Evolutionary conservation across 2,113 vertebrate species (phyloP).

Genomic region (Lathamus discolor): DNA sequence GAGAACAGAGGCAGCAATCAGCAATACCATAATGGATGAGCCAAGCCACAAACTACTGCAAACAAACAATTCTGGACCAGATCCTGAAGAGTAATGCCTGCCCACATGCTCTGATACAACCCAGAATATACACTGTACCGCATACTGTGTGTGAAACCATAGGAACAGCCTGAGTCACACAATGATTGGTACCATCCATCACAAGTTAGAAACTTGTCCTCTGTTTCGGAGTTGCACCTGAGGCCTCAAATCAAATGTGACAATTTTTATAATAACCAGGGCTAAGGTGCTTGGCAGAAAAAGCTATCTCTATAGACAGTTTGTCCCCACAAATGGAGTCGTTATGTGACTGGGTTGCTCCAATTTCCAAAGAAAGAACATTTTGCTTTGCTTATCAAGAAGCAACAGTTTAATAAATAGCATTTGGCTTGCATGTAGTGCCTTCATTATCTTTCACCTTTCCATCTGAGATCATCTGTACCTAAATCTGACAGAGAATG

Average conservation of each 20-base stretch:
- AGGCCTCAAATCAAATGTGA: slow-evolving; percentile 62
- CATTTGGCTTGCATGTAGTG: not conserved
- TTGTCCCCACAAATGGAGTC: slow-evolving; percentile 16
- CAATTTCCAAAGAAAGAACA: slow-evolving; percentile 16
- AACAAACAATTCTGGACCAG: slow-evolving; percentile 33
- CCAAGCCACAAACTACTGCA: slow-evolving; percentile 6
- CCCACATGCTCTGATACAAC: not conserved
- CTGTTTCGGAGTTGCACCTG: slow-evolving; percentile 47
- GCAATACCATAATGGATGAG: not conserved
- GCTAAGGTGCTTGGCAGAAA: slow-evolving; percentile 10
- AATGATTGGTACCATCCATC: slow-evolving; percentile 61
- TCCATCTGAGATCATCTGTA: not conserved
- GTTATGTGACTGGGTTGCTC: not conserved
- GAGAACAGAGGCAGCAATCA: not conserved
- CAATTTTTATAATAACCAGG: slow-evolving; percentile 7
- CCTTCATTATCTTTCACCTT: not conserved
- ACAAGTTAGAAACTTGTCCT: slow-evolving; percentile 42
- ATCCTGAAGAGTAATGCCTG: slow-evolving; percentile 7
- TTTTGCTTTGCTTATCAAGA: slow-evolving; percentile 46
- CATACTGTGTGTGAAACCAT: not conserved
- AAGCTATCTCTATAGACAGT: not conserved
- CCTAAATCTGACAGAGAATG: not conserved
- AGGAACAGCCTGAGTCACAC: slow-evolving; percentile 49
- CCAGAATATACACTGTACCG: slow-evolving; percentile 1
- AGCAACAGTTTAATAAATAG: slow-evolving; percentile 15